phyloP scores from a whole-genome alignment of 2,888 invertebrate genomes.

The Marronus borbonicus region DNA sequence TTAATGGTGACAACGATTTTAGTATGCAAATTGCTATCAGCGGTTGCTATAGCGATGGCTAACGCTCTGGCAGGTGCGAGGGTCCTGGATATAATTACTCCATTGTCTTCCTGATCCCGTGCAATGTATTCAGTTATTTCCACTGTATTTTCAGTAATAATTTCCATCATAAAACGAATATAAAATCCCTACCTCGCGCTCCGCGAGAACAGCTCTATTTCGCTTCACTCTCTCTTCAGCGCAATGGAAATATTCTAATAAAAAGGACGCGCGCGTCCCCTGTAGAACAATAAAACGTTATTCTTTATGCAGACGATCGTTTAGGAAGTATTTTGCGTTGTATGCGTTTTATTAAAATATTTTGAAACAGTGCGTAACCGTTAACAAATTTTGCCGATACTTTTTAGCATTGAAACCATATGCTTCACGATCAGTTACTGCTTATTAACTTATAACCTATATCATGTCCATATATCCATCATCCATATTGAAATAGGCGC shows the following conservation, averaged over 20 bases:
- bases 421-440: too few species aligned
- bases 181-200: constrained; percentile 41
- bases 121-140: constrained; percentile 52
- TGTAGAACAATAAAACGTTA: constrained; percentile 22
- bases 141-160: constrained; percentile 54
- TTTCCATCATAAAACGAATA: constrained; percentile 51
- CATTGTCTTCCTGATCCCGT: constrained; percentile 62
- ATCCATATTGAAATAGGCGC: too few species aligned
- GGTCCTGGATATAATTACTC: constrained; percentile 66
- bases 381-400: neutral
- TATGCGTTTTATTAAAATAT: constrained; percentile 20
- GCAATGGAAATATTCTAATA: constrained; percentile 24
- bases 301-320: constrained; percentile 31
- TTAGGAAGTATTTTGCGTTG: constrained; percentile 20
- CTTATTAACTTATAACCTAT: too few species aligned
- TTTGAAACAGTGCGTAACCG: neutral
- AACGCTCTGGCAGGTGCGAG: constrained; percentile 60
- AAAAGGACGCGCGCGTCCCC: constrained; percentile 27
- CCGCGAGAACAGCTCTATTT: constrained; percentile 8
- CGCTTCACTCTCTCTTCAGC: neutral
- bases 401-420: too few species aligned
- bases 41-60: constrained; percentile 62
- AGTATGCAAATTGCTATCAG: constrained; percentile 66
- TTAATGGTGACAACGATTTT: constrained; percentile 66
- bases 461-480: too few species aligned